Evolutionary conservation across 2,113 vertebrate genomes (phyloP).

Genomic region (Cranoglanis bouderius): DNA sequence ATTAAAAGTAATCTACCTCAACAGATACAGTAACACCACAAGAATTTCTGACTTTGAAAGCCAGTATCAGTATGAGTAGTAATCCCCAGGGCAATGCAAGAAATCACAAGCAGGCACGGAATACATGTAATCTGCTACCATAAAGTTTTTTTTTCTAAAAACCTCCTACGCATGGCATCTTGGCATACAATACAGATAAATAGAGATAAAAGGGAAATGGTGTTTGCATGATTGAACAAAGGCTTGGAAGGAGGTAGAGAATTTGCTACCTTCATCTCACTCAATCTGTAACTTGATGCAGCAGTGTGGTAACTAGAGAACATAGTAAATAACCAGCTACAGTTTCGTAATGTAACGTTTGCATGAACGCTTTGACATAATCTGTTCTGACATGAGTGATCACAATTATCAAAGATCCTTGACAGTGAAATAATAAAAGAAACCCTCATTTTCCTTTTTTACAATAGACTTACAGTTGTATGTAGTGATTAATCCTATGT

Average conservation of each 20-base stretch:
- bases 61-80: constrained; percentile 7
- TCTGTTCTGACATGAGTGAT: constrained; percentile 14
- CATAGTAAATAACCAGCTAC: constrained; percentile 10
- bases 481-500: neutral
- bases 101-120: constrained; percentile 21
- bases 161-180: neutral
- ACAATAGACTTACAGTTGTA: neutral
- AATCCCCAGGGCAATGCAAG: constrained; percentile 27
- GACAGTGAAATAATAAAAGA: neutral
- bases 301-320: constrained; percentile 29
- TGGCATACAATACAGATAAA: neutral
- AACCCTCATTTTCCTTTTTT: neutral
- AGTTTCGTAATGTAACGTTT: constrained; percentile 16
- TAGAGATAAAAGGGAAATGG: neutral
- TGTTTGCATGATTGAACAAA: constrained; percentile 23
- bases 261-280: constrained; percentile 37
- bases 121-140: constrained; percentile 25
- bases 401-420: constrained; percentile 29
- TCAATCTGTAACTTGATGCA: constrained; percentile 27
- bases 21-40: constrained; percentile 32
- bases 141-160: too few species aligned
- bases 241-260: neutral
- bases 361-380: neutral
- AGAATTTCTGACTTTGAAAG: constrained; percentile 28
- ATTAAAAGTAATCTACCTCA: constrained; percentile 32